Evolutionary conservation across 2,797 vertebrate genomes (phyloP).

Genomic region (Ptychadena robeensis): DNA sequence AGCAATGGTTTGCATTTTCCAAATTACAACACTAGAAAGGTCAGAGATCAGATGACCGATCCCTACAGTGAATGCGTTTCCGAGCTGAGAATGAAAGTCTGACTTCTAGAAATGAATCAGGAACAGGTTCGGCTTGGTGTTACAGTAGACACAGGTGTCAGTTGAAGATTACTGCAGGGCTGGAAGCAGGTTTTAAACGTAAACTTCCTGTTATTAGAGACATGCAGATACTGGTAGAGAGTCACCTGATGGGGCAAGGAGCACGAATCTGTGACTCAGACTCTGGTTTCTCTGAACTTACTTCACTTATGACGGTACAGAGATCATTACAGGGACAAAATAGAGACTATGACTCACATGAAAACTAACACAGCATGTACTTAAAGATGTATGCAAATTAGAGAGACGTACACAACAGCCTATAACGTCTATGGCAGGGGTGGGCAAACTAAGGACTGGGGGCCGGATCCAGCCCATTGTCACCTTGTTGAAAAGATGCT

Average conservation of each 20-base stretch:
- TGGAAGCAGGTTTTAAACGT: not conserved
- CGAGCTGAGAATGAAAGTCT: not conserved
- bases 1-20: too few relatives aligned
- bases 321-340: not conserved
- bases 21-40: too few relatives aligned
- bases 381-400: not conserved
- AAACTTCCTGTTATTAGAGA: slow-evolving; percentile 16
- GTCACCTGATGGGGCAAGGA: slow-evolving; percentile 1
- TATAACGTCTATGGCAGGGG: too few relatives aligned
- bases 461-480: too few relatives aligned
- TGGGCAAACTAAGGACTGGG: too few relatives aligned
- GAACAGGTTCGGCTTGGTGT: not conserved
- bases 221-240: not conserved
- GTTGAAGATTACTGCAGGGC: slow-evolving; percentile 20
- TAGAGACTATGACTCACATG: not conserved
- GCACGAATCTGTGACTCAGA: not conserved
- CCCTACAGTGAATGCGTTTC: too few relatives aligned
- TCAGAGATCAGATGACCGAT: too few relatives aligned
- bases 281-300: not conserved
- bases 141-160: not conserved
- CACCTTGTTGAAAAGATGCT: too few relatives aligned
- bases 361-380: not conserved
- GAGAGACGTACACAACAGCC: not conserved
- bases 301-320: not conserved
- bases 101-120: not conserved